These are phyloP conservation scores for Manis pentadactyla DNA, from an alignment of 2,797 vertebrate genomes.

Conservation along the genomic window DNA sequence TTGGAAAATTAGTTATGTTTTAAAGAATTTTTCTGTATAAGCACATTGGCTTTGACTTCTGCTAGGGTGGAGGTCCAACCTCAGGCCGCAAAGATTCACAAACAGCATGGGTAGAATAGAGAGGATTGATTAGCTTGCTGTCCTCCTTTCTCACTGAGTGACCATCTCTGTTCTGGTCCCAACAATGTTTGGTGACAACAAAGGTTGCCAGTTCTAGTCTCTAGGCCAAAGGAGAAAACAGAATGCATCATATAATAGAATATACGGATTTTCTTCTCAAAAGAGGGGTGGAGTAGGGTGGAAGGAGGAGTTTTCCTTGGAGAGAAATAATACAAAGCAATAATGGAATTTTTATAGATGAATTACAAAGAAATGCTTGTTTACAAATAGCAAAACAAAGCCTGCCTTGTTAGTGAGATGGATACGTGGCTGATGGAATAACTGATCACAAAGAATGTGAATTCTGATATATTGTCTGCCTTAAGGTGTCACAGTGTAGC, in stretches of 20 bases:
- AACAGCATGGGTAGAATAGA: not conserved
- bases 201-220: not conserved
- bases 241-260: not conserved
- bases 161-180: not conserved
- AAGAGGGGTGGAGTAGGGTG: not conserved
- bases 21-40: not conserved
- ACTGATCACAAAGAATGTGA: not conserved
- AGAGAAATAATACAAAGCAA: not conserved
- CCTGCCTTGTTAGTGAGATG: not conserved
- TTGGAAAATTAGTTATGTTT: not conserved
- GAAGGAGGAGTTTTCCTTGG: slow-evolving; percentile 7
- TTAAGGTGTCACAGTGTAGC: not conserved
- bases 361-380: slow-evolving; percentile 46
- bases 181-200: not conserved
- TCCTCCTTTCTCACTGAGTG: not conserved
- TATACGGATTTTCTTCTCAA: not conserved
- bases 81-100: not conserved
- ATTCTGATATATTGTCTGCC: not conserved
- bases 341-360: not conserved
- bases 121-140: not conserved
- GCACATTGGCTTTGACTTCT: not conserved
- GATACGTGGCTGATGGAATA: not conserved
- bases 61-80: not conserved
- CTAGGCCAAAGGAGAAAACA: not conserved
- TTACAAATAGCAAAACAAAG: not conserved